A percentile compares a stretch with the other conserved stretches of the same genome.
Conservation (phyloP, 2,888 invertebrate species). For the Lissocephala sabroskyi region DNA sequence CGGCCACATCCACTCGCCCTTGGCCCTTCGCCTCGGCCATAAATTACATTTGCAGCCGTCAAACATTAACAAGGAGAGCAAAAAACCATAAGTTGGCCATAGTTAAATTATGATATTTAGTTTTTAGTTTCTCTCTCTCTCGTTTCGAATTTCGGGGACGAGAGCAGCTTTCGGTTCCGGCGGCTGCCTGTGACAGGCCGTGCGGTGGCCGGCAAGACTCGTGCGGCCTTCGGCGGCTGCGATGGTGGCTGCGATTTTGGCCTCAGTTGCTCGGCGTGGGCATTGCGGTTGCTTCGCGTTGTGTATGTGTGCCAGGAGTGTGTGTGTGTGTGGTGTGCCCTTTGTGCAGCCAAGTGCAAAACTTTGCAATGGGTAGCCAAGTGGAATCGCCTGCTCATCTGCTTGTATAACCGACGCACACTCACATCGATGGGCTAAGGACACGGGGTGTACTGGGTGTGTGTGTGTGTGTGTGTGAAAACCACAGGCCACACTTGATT, state of each 20-base stretch:
- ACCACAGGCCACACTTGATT: slow-evolving; percentile 15
- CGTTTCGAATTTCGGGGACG: not conserved
- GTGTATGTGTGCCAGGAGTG: not conserved
- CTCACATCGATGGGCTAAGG: too few relatives aligned
- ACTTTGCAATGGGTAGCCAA: slow-evolving; percentile 33
- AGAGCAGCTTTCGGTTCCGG: not conserved
- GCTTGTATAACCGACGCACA: slow-evolving; percentile 9
- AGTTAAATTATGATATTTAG: slow-evolving; percentile 16
- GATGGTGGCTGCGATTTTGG: not conserved
- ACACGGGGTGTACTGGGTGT: too few relatives aligned
- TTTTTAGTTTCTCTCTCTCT: slow-evolving; percentile 15
- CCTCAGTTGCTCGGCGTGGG: slow-evolving; percentile 1
- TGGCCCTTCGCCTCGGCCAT: too few relatives aligned
- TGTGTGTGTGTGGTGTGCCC: slow-evolving; percentile 13
- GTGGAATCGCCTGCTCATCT: slow-evolving; percentile 27
- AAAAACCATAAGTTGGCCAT: slow-evolving; percentile 4
- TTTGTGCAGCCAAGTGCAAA: slow-evolving; percentile 34
- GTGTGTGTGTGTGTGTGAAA: not conserved
- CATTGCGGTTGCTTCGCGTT: slow-evolving; percentile 8
- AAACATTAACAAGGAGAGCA: too few relatives aligned
- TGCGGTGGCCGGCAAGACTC: not conserved
- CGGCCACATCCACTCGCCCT: too few relatives aligned
- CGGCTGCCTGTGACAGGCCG: too few relatives aligned
- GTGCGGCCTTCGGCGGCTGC: not conserved
- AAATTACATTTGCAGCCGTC: too few relatives aligned